phyloP scores from a whole-genome alignment of 2,888 invertebrate species.

The Anodontia alba region DNA sequence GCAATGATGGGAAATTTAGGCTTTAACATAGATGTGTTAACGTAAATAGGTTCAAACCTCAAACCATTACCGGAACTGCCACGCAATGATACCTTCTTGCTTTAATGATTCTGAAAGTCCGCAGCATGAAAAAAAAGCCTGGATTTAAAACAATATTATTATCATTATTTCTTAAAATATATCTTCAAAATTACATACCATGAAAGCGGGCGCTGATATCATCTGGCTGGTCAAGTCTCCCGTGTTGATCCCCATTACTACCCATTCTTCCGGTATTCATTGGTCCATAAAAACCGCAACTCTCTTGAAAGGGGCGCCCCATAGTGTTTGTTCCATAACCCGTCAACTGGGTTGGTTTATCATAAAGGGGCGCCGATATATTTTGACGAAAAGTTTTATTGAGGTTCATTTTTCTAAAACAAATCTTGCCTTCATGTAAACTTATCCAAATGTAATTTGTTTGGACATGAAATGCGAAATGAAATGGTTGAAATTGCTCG shows the following conservation, averaged over 20 bases:
- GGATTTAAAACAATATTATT: no score
- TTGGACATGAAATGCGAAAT: conserved; percentile 48
- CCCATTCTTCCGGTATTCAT: conserved; percentile 16
- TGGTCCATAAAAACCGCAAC: conserved; percentile 43
- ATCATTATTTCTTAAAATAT: no score
- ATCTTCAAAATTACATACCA: no score
- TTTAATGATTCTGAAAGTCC: no score
- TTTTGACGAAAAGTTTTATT: conserved; percentile 14
- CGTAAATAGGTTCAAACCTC: no score
- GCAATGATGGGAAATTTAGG: no score
- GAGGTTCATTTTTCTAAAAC: not conserved
- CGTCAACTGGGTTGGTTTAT: not conserved
- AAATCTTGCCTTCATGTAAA: conserved; percentile 5
- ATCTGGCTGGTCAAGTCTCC: not conserved
- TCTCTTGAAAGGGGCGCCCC: conserved; percentile 33
- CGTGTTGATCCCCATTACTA: conserved; percentile 9
- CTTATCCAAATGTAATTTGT: conserved; percentile 48
- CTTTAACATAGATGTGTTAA: no score
- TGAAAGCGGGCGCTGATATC: conserved; percentile 12
- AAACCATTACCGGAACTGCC: no score
- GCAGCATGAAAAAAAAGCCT: no score
- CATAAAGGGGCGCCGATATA: not conserved
- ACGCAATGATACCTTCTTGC: no score
- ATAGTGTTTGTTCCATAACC: not conserved
- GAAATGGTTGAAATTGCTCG: conserved; percentile 57